Conservation (phyloP, 92 coral and sea anemone species). For the Phenganax subtilis region DNA sequence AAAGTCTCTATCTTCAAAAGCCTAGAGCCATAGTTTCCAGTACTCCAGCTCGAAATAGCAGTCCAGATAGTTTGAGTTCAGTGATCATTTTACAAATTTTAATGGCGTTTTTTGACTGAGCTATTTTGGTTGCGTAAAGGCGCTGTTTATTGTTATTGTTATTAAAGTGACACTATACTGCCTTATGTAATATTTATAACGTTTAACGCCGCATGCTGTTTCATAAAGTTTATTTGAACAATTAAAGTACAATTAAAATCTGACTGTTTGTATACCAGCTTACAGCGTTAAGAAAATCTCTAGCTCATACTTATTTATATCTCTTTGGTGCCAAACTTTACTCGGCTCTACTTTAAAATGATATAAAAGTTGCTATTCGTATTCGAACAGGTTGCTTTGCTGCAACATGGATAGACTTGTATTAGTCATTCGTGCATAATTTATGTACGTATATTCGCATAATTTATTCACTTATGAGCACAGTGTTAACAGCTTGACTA, state of each 20-base stretch:
- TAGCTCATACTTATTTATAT: neutral
- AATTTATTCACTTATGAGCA: neutral
- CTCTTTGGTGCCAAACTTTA: neutral
- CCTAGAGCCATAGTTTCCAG: too few species aligned
- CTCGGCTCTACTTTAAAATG: too few species aligned
- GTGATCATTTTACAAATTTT: too few species aligned
- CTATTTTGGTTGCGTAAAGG: neutral
- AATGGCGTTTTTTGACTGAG: too few species aligned
- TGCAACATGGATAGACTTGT: neutral
- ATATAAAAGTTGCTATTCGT: neutral
- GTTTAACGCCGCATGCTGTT: neutral
- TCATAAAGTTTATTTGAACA: conserved; percentile 11
- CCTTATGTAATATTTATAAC: neutral
- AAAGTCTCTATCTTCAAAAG: too few species aligned
- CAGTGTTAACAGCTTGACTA: conserved; percentile 16
- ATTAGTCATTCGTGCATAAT: conserved; percentile 1
- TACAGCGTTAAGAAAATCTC: neutral
- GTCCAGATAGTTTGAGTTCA: too few species aligned
- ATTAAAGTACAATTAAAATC: conserved; percentile 11
- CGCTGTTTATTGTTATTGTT: neutral
- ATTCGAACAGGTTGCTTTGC: neutral
- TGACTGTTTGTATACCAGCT: neutral
- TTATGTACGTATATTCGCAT: neutral
- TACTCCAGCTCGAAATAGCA: too few species aligned
- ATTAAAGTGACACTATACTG: neutral